phyloP scores from a whole-genome alignment of 2,888 invertebrate species.

The Athetis lepigone region DNA sequence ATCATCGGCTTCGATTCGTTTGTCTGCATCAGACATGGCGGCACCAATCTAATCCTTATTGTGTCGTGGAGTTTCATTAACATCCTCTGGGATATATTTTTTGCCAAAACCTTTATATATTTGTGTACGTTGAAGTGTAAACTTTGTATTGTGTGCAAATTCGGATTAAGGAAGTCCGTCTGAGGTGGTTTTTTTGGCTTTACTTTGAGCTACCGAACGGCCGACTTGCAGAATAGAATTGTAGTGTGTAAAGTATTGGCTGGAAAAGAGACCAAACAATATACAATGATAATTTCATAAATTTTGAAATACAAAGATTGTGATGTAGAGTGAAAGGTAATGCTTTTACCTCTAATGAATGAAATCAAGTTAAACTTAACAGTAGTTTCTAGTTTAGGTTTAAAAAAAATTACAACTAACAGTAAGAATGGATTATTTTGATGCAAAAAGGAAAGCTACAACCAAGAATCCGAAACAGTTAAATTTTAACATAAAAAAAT shows the following conservation, averaged over 20 bases:
- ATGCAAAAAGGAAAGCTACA: too few relatives aligned
- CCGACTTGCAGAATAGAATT: slow-evolving; percentile 13
- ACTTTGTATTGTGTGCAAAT: slow-evolving; percentile 76
- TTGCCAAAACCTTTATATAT: slow-evolving; percentile 64
- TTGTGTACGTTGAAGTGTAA: slow-evolving; percentile 80
- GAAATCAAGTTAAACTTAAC: too few relatives aligned
- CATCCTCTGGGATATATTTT: slow-evolving; percentile 67
- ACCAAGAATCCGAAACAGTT: too few relatives aligned
- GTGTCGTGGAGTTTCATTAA: slow-evolving; percentile 80
- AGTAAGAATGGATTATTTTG: too few relatives aligned
- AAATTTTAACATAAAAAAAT: slow-evolving; percentile 11
- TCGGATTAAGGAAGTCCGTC: slow-evolving; percentile 75
- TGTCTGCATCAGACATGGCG: slow-evolving; percentile 75
- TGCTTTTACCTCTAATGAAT: too few relatives aligned
- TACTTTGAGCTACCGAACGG: slow-evolving; percentile 70
- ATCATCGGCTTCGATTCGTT: slow-evolving; percentile 57
- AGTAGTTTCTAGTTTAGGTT: too few relatives aligned
- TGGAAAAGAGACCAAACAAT: not conserved
- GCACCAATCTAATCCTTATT: slow-evolving; percentile 80
- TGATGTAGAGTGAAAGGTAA: too few relatives aligned
- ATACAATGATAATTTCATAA: not conserved
- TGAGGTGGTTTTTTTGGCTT: slow-evolving; percentile 52
- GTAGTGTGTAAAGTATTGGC: not conserved
- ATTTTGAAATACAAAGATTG: not conserved
- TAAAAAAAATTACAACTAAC: too few relatives aligned